A percentile compares a stretch with the other conserved stretches of the same genome.
Conservation (phyloP, 1,140 invertebrate genomes). For the Bombus confusus region DNA sequence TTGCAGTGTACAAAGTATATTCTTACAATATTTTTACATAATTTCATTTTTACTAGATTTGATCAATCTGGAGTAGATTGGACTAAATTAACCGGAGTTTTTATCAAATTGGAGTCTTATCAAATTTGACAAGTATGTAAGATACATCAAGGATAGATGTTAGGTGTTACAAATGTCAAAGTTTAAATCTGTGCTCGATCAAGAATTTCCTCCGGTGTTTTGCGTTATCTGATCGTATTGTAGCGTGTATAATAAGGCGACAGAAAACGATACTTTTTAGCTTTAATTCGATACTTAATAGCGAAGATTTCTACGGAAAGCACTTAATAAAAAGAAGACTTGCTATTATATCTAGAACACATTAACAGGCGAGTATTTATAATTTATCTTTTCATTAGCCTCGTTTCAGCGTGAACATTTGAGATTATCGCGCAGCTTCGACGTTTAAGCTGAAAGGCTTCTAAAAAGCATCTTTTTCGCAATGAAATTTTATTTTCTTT, state of each 20-base stretch:
- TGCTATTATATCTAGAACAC: background rate
- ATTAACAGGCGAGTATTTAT: background rate
- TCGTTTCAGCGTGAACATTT: background rate
- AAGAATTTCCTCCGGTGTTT: background rate
- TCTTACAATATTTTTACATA: too few species aligned
- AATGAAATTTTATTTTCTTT: background rate
- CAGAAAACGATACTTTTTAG: too few species aligned
- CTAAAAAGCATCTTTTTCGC: background rate
- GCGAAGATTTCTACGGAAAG: background rate
- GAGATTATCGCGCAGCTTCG: background rate
- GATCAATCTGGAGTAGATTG: background rate
- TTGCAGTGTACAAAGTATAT: too few species aligned
- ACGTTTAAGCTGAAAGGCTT: background rate
- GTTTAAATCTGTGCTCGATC: background rate
- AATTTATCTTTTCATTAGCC: background rate
- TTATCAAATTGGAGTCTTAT: too few species aligned
- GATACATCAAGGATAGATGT: too few species aligned
- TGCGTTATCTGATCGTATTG: background rate
- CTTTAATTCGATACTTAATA: background rate
- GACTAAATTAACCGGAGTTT: too few species aligned
- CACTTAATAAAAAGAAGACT: background rate
- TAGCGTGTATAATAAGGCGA: background rate
- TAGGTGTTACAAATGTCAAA: background rate
- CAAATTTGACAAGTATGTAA: too few species aligned
- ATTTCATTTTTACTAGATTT: background rate